Evolutionary conservation across 2,888 invertebrate species (phyloP).

Genomic region (Dioctria rufipes): DNA sequence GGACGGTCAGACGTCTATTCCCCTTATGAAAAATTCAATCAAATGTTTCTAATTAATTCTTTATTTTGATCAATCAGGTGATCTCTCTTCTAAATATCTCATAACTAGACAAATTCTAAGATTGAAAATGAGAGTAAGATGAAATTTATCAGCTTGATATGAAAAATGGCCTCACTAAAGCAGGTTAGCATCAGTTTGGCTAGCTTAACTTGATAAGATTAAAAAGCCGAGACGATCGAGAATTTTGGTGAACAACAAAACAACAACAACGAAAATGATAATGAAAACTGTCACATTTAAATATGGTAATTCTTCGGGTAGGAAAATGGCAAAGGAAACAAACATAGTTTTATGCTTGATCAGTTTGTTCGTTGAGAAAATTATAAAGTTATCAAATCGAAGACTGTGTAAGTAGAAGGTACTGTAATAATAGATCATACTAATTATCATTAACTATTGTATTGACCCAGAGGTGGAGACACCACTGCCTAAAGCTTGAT

Average conservation of each 20-base stretch:
- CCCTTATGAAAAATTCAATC: no score
- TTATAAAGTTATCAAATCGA: no score
- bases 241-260: conserved; percentile 22
- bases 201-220: conserved; percentile 21
- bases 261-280: conserved; percentile 32
- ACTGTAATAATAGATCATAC: no score
- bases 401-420: background rate
- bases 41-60: no score
- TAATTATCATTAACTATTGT: no score
- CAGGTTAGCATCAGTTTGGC: conserved; percentile 10
- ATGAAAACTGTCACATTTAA: conserved; percentile 6
- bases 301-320: background rate
- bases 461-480: background rate
- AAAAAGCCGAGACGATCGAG: conserved; percentile 37
- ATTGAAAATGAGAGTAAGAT: no score
- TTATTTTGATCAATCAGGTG: no score
- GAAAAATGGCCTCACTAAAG: background rate
- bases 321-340: no score
- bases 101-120: no score
- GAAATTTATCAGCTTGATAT: conserved; percentile 15
- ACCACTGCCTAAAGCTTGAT: conserved; percentile 6
- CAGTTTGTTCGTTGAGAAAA: conserved; percentile 17
- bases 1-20: no score
- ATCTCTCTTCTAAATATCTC: no score
- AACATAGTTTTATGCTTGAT: background rate